phyloP scores from a whole-genome alignment of 2,888 invertebrate genomes.

The Melanargia galathea region DNA sequence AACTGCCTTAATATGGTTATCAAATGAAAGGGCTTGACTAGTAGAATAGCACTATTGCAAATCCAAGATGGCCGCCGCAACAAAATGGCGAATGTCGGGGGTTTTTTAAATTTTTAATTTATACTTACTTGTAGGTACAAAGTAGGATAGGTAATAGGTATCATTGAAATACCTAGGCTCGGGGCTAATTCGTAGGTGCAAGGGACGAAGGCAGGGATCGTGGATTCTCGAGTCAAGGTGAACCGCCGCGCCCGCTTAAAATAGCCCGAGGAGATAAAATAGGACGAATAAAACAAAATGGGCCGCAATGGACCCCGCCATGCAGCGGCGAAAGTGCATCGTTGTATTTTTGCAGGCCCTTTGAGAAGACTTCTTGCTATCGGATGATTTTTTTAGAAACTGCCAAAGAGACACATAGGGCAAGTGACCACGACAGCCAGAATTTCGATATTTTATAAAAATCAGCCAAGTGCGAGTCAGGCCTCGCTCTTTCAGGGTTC shows the following conservation, averaged over 20 bases:
- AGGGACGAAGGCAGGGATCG: slow-evolving; percentile 26
- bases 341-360: slow-evolving; percentile 29
- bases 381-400: background rate
- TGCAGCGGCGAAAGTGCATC: slow-evolving; percentile 38
- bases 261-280: slow-evolving; percentile 54
- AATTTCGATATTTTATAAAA: too few species aligned
- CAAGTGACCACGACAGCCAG: too few species aligned
- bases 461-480: too few species aligned
- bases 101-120: too few species aligned
- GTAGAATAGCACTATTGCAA: too few species aligned
- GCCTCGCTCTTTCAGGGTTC: too few species aligned
- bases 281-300: slow-evolving; percentile 44
- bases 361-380: background rate
- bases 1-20: too few species aligned
- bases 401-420: too few species aligned
- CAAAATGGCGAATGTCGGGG: too few species aligned
- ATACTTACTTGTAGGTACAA: too few species aligned
- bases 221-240: slow-evolving; percentile 62
- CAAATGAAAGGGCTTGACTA: too few species aligned
- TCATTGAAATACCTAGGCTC: background rate
- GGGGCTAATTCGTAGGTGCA: slow-evolving; percentile 26
- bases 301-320: slow-evolving; percentile 32
- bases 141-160: background rate
- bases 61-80: too few species aligned
- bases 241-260: slow-evolving; percentile 68